Conservation (phyloP, 2,113 vertebrate species). For the Charadrius vociferus region DNA sequence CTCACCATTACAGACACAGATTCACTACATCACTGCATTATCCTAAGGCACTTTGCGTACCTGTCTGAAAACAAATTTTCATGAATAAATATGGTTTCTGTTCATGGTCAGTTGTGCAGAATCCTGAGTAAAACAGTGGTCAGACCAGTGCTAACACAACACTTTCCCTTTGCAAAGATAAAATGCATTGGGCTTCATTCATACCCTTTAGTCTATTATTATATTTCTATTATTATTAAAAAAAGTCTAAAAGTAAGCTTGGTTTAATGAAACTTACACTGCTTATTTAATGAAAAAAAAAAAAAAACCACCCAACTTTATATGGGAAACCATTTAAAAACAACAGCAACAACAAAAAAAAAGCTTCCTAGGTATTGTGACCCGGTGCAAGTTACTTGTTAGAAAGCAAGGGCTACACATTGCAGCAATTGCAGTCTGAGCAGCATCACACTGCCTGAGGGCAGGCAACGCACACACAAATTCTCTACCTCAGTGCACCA, state of each 20-base stretch:
- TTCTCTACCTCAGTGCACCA: background rate
- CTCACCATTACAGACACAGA: background rate
- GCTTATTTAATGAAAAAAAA: background rate
- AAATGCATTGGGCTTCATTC: background rate
- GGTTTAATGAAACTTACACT: background rate
- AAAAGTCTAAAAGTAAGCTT: background rate
- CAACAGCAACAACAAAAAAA: background rate
- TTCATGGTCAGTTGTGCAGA: background rate
- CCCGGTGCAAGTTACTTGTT: background rate
- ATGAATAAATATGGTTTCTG: background rate
- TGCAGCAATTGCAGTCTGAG: background rate
- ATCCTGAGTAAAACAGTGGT: background rate
- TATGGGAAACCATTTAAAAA: background rate
- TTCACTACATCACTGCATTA: background rate
- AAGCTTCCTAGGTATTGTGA: background rate
- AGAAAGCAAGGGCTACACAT: background rate
- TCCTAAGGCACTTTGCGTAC: background rate
- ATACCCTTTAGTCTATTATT: background rate
- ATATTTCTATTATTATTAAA: background rate
- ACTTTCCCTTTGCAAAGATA: background rate
- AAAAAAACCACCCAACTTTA: background rate
- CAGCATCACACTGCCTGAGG: background rate
- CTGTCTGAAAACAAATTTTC: background rate
- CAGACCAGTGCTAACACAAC: background rate
- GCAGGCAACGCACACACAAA: fast-evolving